phyloP scores from a whole-genome alignment of 1,140 invertebrate genomes.

The Brachionus koreanus region DNA sequence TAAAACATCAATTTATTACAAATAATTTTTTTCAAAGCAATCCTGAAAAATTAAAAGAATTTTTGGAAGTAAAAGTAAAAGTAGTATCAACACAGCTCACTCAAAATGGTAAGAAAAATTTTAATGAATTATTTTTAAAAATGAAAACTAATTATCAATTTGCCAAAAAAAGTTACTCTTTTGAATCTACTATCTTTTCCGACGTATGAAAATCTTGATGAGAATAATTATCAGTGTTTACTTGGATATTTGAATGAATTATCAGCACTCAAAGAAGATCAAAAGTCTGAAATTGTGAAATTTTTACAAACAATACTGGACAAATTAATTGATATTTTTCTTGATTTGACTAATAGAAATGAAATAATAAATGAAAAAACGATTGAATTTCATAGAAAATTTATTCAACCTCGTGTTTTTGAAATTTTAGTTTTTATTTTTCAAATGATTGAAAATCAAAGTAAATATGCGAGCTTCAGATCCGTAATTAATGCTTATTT shows the following conservation, averaged over 20 bases:
- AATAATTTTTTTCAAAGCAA: not conserved
- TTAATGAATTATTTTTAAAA: not conserved
- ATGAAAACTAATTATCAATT: not conserved
- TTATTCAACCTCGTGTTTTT: slow-evolving; percentile 35
- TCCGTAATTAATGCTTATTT: slow-evolving; percentile 39
- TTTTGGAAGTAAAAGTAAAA: slow-evolving; percentile 38
- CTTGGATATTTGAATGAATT: slow-evolving; percentile 14
- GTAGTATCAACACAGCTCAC: slow-evolving; percentile 43
- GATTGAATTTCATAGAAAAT: not conserved
- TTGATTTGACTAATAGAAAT: slow-evolving; percentile 5
- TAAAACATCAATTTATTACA: not conserved
- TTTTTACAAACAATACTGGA: slow-evolving; percentile 40
- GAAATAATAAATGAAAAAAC: not conserved
- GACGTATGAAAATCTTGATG: not conserved
- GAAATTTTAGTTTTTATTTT: slow-evolving; percentile 38
- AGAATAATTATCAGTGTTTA: not conserved
- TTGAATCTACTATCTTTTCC: slow-evolving; percentile 32
- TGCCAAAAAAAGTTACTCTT: not conserved
- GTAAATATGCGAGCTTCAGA: slow-evolving; percentile 36
- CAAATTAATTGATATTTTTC: slow-evolving; percentile 37
- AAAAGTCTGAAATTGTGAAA: slow-evolving; percentile 35
- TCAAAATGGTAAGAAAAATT: slow-evolving; percentile 23
- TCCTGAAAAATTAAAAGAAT: slow-evolving; percentile 15
- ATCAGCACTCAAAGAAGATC: slow-evolving; percentile 25
- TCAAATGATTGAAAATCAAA: slow-evolving; percentile 44